Conservation (phyloP, 2,113 vertebrate species). For the Phaethon lepturus region DNA sequence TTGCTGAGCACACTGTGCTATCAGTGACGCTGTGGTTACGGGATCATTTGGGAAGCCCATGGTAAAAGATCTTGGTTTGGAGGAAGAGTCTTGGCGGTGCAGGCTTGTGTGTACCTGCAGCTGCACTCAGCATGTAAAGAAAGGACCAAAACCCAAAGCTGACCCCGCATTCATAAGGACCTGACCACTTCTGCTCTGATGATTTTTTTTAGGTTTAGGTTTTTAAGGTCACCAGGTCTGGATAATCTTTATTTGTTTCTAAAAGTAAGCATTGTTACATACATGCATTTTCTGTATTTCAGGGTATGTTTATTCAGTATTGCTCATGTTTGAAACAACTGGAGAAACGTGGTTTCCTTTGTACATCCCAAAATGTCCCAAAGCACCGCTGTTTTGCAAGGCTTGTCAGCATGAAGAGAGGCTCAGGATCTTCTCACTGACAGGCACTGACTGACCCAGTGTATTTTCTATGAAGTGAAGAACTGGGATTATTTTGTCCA, state of each 20-base stretch:
- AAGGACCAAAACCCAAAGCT: background rate
- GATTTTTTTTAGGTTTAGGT: background rate
- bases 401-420: background rate
- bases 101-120: background rate
- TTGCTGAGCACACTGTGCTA: background rate
- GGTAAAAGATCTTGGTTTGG: background rate
- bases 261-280: background rate
- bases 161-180: background rate
- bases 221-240: background rate
- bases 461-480: background rate
- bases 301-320: background rate
- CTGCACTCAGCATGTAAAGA: background rate
- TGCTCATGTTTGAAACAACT: background rate
- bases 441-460: background rate
- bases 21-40: fast-evolving
- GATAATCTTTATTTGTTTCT: background rate
- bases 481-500: background rate
- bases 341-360: background rate
- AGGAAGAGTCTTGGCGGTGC: background rate
- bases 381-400: background rate
- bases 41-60: background rate
- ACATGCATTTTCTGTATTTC: fast-evolving
- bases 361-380: background rate
- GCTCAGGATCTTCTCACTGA: background rate
- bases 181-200: background rate